Evolutionary conservation across 2,797 vertebrate genomes (phyloP).

Genomic region (Brachyalestes nurse): DNA sequence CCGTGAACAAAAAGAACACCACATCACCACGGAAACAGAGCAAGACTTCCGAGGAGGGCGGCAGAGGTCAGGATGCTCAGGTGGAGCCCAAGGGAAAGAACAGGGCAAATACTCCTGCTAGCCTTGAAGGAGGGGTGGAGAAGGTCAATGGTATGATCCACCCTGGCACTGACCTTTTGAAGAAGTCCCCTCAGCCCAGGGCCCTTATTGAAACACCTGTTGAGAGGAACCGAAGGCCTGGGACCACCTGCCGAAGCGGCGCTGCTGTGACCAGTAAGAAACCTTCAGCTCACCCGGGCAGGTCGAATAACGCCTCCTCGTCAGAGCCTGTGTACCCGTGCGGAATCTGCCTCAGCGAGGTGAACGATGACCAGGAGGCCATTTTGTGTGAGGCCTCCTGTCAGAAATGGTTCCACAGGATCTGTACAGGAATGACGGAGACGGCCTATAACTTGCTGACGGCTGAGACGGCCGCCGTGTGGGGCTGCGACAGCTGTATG

Average conservation of each 20-base stretch:
- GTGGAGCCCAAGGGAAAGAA: conserved; percentile 69
- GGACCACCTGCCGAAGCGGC: conserved; percentile 42
- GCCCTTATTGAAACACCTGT: conserved; percentile 50
- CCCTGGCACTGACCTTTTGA: conserved; percentile 71
- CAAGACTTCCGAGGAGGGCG: conserved; percentile 70
- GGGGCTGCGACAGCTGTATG: conserved; percentile 87
- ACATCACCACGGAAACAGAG: conserved; percentile 71
- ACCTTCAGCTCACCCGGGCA: conserved; percentile 68
- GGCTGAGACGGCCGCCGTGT: conserved; percentile 81
- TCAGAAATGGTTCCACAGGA: conserved; percentile 86
- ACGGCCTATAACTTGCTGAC: conserved; percentile 84
- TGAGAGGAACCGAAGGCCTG: conserved; percentile 60
- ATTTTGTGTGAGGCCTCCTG: conserved; percentile 86
- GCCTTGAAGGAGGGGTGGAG: conserved; percentile 70
- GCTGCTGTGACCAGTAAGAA: conserved; percentile 63
- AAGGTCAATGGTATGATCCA: conserved; percentile 71
- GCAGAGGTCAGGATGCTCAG: conserved; percentile 63
- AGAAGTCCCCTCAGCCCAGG: conserved; percentile 69
- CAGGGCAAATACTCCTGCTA: conserved; percentile 59
- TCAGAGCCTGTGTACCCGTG: conserved; percentile 80
- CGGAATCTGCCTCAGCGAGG: conserved; percentile 83
- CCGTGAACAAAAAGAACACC: conserved; percentile 67
- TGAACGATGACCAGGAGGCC: conserved; percentile 86
- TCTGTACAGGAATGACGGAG: conserved; percentile 87
- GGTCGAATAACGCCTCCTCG: conserved; percentile 65